phyloP scores from a whole-genome alignment of 2,113 vertebrate genomes.

The Recurvirostra avosetta region DNA sequence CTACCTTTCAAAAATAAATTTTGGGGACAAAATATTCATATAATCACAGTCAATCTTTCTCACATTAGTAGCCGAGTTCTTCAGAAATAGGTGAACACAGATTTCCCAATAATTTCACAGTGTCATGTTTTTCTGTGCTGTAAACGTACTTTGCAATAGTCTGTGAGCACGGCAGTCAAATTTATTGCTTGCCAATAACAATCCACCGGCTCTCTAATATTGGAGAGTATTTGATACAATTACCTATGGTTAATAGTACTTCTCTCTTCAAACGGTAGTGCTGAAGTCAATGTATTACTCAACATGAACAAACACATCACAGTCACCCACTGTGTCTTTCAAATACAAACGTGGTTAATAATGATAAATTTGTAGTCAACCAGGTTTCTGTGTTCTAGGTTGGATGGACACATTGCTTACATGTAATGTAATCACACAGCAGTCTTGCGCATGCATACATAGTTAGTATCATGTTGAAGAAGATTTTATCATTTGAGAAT shows the following conservation, averaged over 20 bases:
- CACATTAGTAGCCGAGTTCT: neutral
- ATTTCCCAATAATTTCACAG: neutral
- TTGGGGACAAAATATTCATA: neutral
- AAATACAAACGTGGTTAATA: neutral
- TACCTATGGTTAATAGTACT: neutral
- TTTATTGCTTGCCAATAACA: neutral
- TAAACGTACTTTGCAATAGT: neutral
- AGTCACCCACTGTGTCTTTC: neutral
- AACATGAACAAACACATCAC: neutral
- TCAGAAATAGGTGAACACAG: neutral
- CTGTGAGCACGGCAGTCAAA: neutral
- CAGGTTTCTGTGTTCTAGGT: neutral
- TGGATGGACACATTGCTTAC: neutral
- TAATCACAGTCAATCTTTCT: neutral
- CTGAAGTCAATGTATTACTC: constrained; percentile 15
- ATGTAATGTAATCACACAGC: neutral
- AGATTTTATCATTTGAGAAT: neutral
- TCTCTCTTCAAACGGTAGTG: neutral
- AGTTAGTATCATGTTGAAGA: neutral
- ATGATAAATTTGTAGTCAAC: neutral
- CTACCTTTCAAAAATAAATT: neutral
- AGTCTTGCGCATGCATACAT: neutral
- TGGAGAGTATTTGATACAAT: neutral
- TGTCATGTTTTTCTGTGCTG: neutral
- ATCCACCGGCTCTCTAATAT: neutral